Base-by-base conservation (phyloP, 1,140 invertebrate species). In the Eulimnadia texana region DNA sequence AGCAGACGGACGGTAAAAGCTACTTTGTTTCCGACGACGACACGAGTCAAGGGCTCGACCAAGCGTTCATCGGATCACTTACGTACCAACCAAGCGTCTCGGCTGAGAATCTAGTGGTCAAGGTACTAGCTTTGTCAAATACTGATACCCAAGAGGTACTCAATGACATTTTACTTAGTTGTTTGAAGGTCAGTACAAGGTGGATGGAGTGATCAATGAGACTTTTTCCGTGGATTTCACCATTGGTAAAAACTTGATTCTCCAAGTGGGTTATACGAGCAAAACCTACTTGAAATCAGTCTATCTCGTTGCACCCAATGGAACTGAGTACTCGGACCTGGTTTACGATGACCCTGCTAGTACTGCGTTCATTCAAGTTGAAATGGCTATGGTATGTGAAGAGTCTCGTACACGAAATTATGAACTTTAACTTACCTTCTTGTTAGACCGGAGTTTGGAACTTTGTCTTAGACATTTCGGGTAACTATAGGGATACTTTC, bases 191-290 rank as follows among this genome's bases (percentile, higher is more conserved):
- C 55, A 57, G 28, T 57, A 29, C 55, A 57, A 33, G 13, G 55
- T 29, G 16, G 2, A 11, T 23, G 28, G 27, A 16, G n/a, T 6
- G 20, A 29, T 60, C 29, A 42, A 23, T 19, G 50, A 27, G 16
- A 25, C 2, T 10, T 52, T 63, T n/a, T 33, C 62, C 1, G 52
- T 63, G 13, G 62, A 63, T 19, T 50, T 16, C 13, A 61, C 59
- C 3, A 23, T 49, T 10, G 62, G 62, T 13, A 22, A 58, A 22
- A 59, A 63, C 25, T 27, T 60, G 20, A 13, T 63, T 19, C 51
- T 63, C 19, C 58, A 50, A 13, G 22, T 63, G 11, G 62, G 60
- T 29, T 60, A 60, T 50, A 62, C 56, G 23, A n/a, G 50, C 11
- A 50, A 33, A 10, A 42, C 2, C 16, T 49, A 63, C 28, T 23